Base-by-base conservation (phyloP, 1,140 invertebrate genomes). In the Danaus plexippus region DNA sequence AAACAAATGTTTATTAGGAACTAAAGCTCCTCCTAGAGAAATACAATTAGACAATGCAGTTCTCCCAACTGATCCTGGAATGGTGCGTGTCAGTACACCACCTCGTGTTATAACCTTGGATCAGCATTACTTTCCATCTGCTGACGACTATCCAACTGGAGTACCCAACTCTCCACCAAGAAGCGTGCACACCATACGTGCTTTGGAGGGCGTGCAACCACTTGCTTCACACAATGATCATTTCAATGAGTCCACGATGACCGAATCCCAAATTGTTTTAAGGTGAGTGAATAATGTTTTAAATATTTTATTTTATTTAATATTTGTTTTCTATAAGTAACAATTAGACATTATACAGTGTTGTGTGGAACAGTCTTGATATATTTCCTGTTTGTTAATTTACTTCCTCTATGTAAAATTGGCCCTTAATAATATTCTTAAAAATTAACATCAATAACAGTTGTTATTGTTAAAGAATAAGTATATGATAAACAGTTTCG, bases 41-140 rank as follows among this genome's bases (percentile, higher is more conserved):
- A 93, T 96, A 32, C 90, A 92, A 67, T 87, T 96, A 71, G 95
- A 96, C 73, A 94, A 95, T 89, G 91, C 92, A 22, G 90, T 94
- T 51, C 82, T 94, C 71, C 90, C 92, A 57, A 89, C 90, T 58
- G 92, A 94, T 66, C 91, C 92, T 41, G 90, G 90, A 18, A 88
- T 92, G 71, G 88, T 94, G 18, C 87, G 94, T 69, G 93, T 95
- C 11, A 92, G 93, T 80, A 95, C 94, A 46, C 94, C 94, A 9
- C 94, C 94, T 32, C 88, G 93, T 75, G 90, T 92, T n/a, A 91
- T 96, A 42, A 95, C 93, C 9, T 82, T 96, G 41, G 93, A 94
- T 61, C 92, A 94, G 75, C 93, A 95, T 79, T 92, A 91, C 61
- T 95, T 94, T 79, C 94, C 94, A 12, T 88, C 92, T 13, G 90